Base-by-base conservation (phyloP, 2,888 invertebrate species). In the Mesochorus sp. region DNA sequence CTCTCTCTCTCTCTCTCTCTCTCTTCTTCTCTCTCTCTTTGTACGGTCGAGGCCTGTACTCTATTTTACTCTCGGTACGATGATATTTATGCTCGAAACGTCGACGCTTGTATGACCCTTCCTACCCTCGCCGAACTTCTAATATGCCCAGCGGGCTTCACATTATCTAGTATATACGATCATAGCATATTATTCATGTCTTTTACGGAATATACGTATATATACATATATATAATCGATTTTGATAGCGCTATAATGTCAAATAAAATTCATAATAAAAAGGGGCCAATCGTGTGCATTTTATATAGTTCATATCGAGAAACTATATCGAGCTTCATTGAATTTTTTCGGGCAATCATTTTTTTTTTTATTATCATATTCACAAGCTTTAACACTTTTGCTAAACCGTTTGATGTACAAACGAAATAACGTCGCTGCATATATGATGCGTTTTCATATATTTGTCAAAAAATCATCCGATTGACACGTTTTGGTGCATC, bases 11-110 rank as follows among this genome's bases (percentile, higher is more conserved):
- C n/a, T n/a, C n/a, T n/a, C n/a, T n/a, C n/a, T n/a, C n/a, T n/a
- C n/a, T n/a, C n/a, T n/a, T n/a, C n/a, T n/a, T n/a, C n/a, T n/a
- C n/a, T n/a, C n/a, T n/a, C n/a, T n/a, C n/a, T n/a, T n/a, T n/a
- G n/a, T 37, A 62, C 51, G 44, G 66, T 67, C 61, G 67, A 77
- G 72, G 62, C 77, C 67, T 77, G 68, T 77, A 77, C 77, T 77
- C 72, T 51, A 77, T 77, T 73, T 77, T 77, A 77, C 68, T 73
- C 72, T 49, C 21, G 62, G 31, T 51, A 73, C 68, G 77, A 77
- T 62, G 77, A 77, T 73, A 77, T 77, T 77, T 77, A 77, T 77
- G 77, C 77, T 55, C 68, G 67, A 67, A 47, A 77, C 77, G 77
- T 77, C 77, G 72, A 68, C 77, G 67, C 73, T 73, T 73, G 12